Conservation (phyloP, 2,797 vertebrate genomes). For the Moxostoma hubbsi region DNA sequence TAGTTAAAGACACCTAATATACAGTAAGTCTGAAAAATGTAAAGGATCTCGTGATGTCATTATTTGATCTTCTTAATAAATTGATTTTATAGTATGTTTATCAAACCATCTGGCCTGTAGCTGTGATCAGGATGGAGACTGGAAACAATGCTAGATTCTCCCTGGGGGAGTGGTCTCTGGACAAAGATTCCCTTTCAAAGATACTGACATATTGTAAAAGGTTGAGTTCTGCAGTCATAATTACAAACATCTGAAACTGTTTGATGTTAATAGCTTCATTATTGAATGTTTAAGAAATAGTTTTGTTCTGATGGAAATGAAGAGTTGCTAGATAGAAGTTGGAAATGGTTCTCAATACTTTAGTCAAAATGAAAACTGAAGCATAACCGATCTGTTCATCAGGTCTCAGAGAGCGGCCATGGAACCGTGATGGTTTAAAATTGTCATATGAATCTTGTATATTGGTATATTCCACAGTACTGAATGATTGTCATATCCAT, state of each 20-base stretch:
- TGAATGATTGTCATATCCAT: background rate
- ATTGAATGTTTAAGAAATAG: background rate
- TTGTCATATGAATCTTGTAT: no score
- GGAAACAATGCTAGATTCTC: slow-evolving; percentile 2
- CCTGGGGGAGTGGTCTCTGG: background rate
- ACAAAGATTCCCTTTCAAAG: background rate
- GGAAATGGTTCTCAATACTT: background rate
- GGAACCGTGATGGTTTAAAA: background rate
- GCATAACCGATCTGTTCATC: background rate
- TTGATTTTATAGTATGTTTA: background rate
- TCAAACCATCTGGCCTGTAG: slow-evolving; percentile 25
- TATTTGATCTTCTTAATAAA: slow-evolving; percentile 10
- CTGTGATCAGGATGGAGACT: slow-evolving; percentile 3
- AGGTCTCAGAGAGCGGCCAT: background rate
- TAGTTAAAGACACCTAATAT: no score
- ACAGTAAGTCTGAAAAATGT: no score
- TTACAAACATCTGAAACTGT: slow-evolving; percentile 22
- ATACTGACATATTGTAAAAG: slow-evolving; percentile 4
- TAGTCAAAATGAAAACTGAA: background rate
- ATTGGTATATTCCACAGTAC: background rate
- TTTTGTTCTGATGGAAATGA: background rate
- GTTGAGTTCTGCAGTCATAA: slow-evolving; percentile 7
- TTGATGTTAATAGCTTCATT: background rate
- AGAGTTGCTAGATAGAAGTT: background rate
- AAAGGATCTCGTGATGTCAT: background rate